Percentiles rank a stretch among this genome's conserved stretches.
Evolutionary conservation across 2,113 vertebrate species (phyloP).

Genomic region (Saccopteryx bilineata): DNA sequence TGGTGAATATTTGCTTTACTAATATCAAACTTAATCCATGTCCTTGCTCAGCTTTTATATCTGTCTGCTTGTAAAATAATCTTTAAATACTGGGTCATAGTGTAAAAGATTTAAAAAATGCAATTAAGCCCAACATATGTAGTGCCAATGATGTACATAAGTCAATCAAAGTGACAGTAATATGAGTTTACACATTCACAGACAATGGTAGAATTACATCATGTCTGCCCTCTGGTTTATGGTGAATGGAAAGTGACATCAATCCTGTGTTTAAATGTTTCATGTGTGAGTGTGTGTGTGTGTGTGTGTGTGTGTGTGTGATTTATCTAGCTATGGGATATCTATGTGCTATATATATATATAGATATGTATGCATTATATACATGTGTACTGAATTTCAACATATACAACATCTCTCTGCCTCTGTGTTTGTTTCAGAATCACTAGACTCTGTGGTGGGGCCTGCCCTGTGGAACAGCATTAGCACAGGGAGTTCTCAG

Average conservation of each 20-base stretch:
- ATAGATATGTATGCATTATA: background rate
- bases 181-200: background rate
- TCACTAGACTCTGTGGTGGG: background rate
- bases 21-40: background rate
- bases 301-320: background rate
- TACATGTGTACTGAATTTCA: background rate
- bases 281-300: background rate
- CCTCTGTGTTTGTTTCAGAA: background rate
- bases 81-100: background rate
- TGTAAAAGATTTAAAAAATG: slow-evolving; percentile 37
- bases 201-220: slow-evolving; percentile 14
- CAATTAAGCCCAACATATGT: background rate
- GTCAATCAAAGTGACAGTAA: background rate
- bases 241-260: background rate
- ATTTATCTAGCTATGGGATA: background rate
- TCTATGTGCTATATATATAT: background rate
- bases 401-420: background rate
- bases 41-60: slow-evolving; percentile 17
- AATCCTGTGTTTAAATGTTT: background rate
- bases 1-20: background rate
- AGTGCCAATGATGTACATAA: background rate
- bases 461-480: background rate
- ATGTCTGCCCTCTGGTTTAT: background rate
- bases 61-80: slow-evolving; percentile 11
- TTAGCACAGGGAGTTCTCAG: background rate